Conservation (phyloP, 92 coral and sea anemone species). For the Palythoa grandis region DNA sequence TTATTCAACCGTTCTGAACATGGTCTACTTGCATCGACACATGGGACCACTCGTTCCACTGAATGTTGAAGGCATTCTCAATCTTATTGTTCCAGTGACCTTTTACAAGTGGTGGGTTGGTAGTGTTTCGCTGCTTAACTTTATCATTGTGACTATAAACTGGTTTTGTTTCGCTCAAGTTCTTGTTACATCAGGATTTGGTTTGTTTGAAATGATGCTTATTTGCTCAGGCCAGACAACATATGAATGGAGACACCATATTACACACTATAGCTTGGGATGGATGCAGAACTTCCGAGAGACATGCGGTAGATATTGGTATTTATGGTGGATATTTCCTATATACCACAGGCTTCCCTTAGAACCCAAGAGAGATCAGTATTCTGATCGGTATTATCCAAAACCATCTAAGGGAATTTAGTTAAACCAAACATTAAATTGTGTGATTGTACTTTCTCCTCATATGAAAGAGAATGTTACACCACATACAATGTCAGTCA, state of each 20-base stretch:
- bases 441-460: no score
- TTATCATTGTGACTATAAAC: constrained; percentile 69
- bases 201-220: constrained; percentile 74
- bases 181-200: constrained; percentile 58
- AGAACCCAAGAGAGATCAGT: constrained; percentile 8
- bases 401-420: constrained; percentile 41
- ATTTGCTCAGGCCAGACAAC: constrained; percentile 80
- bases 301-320: constrained; percentile 74
- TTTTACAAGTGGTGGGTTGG: constrained; percentile 78
- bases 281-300: constrained; percentile 71
- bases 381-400: not conserved
- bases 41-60: constrained; percentile 70
- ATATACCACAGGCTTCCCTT: constrained; percentile 48
- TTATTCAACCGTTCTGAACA: constrained; percentile 65
- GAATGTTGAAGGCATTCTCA: constrained; percentile 72
- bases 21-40: constrained; percentile 60
- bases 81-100: constrained; percentile 69
- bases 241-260: constrained; percentile 76
- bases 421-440: not conserved
- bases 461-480: no score
- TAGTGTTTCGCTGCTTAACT: constrained; percentile 61
- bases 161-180: constrained; percentile 78
- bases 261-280: constrained; percentile 65
- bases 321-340: constrained; percentile 78
- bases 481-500: no score